A percentile compares a stretch with the other conserved stretches of the same genome.
Evolutionary conservation across 2,888 invertebrate species (phyloP).

Genomic region (Perithous albicinctus): DNA sequence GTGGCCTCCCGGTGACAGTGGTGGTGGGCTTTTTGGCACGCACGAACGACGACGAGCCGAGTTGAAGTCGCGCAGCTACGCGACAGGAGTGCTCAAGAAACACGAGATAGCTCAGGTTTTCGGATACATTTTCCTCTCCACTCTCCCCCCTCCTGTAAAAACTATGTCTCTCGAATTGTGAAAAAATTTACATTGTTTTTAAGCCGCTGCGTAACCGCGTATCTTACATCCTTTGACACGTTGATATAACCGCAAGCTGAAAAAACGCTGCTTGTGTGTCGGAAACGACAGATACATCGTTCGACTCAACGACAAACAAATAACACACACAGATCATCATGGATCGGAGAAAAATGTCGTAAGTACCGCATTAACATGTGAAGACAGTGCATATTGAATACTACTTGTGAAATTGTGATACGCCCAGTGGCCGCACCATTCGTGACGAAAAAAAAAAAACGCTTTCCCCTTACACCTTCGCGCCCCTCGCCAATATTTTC

Average conservation of each 20-base stretch:
- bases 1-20: conserved; percentile 66
- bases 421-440: not conserved
- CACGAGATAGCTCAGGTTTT: conserved; percentile 16
- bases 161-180: conserved; percentile 14
- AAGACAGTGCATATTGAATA: not conserved
- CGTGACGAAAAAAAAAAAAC: conserved; percentile 11
- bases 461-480: conserved; percentile 39
- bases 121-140: not conserved
- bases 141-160: not conserved
- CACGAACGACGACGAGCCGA: conserved; percentile 36
- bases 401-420: not conserved
- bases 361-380: conserved; percentile 72
- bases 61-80: conserved; percentile 47
- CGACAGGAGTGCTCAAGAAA: conserved; percentile 24
- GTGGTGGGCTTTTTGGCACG: conserved; percentile 54
- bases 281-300: conserved; percentile 21
- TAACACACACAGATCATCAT: conserved; percentile 71
- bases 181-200: not conserved
- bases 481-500: not conserved
- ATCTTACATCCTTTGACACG: conserved; percentile 30
- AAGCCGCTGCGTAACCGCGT: not conserved
- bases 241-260: conserved; percentile 6
- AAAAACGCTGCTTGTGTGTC: not conserved
- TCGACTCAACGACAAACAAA: conserved; percentile 45
- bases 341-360: conserved; percentile 84